Conservation (phyloP, 2,888 invertebrate species). For the Oegoconia quadripuncta region DNA sequence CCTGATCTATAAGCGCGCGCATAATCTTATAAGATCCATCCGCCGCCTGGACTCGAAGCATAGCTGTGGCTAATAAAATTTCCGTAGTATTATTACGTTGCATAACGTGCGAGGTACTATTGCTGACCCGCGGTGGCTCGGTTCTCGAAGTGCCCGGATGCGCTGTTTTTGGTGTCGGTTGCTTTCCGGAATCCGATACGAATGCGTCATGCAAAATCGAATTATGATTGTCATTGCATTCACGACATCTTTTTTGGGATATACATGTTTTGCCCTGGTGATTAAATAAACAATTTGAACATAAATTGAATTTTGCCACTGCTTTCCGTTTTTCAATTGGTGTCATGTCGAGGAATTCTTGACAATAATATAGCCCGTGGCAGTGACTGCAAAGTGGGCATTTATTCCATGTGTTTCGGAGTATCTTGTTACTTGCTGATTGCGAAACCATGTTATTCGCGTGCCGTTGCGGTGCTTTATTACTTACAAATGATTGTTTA, state of each 20-base stretch:
- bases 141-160: too few relatives aligned
- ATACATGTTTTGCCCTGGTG: slow-evolving; percentile 18
- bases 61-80: slow-evolving; percentile 15
- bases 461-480: slow-evolving; percentile 9
- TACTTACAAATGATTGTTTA: neutral
- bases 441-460: too few relatives aligned
- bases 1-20: slow-evolving; percentile 20
- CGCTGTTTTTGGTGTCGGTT: neutral
- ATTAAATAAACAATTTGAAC: slow-evolving; percentile 19
- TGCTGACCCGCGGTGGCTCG: neutral
- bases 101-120: neutral
- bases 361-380: slow-evolving; percentile 10
- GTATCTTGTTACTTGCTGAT: too few relatives aligned
- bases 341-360: slow-evolving; percentile 6
- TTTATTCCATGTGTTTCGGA: too few relatives aligned
- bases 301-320: slow-evolving; percentile 12
- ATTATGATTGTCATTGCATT: slow-evolving; percentile 14
- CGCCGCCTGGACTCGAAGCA: slow-evolving; percentile 6
- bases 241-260: slow-evolving; percentile 14
- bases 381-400: slow-evolving; percentile 5
- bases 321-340: slow-evolving; percentile 3
- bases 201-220: slow-evolving; percentile 15
- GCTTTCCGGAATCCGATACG: neutral
- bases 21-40: too few relatives aligned
- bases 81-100: slow-evolving; percentile 1